Conservation (phyloP, 2,113 vertebrate species). For the Telmatochromis brichardi region DNA sequence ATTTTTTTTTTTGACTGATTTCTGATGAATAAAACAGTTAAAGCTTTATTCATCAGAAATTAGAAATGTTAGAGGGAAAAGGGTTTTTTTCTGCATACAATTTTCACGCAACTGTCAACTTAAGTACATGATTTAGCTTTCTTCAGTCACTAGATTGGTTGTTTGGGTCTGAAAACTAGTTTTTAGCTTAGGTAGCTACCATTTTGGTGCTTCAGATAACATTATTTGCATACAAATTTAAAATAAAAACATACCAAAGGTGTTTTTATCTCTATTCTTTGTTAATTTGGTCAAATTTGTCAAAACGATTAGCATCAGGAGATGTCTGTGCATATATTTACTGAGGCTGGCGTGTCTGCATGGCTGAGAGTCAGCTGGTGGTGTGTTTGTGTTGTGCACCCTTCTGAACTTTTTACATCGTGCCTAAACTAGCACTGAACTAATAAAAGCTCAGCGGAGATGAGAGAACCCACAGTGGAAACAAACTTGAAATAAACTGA, state of each 20-base stretch:
- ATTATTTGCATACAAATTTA: not conserved
- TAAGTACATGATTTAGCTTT: not conserved
- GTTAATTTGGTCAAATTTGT: not conserved
- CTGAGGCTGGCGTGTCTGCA: not conserved
- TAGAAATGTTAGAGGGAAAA: not conserved
- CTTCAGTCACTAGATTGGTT: not conserved
- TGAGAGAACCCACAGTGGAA: not conserved
- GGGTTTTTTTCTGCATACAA: not conserved
- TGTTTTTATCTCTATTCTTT: not conserved
- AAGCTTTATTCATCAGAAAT: too few species aligned
- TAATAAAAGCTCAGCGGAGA: not conserved
- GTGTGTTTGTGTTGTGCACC: not conserved
- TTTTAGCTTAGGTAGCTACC: not conserved
- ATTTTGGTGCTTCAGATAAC: not conserved
- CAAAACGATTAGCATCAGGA: not conserved
- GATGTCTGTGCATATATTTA: not conserved
- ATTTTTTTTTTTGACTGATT: not conserved
- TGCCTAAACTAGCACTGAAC: not conserved
- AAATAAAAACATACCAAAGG: not conserved
- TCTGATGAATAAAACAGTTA: not conserved
- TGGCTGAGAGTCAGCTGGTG: not conserved
- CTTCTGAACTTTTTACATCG: not conserved
- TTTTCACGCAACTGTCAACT: not conserved
- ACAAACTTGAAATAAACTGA: not conserved
- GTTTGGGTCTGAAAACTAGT: not conserved